phyloP scores from a whole-genome alignment of 2,888 invertebrate species.

The Drosophila greeni region DNA sequence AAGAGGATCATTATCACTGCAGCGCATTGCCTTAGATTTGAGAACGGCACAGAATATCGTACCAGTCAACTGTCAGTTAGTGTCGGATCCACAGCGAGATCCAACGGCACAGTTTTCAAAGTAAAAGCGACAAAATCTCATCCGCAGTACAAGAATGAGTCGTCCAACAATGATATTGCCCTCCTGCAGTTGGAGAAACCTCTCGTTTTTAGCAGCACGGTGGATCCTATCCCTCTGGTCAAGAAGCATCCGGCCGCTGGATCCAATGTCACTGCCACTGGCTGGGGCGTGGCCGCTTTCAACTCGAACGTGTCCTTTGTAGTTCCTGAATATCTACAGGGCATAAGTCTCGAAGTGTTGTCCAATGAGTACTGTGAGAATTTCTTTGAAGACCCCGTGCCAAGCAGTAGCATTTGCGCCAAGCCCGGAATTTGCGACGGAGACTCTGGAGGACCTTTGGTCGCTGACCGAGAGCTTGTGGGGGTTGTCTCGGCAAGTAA shows the following conservation, averaged over 20 bases:
- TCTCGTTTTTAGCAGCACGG: neutral
- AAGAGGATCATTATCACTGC: neutral
- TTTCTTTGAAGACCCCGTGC: neutral
- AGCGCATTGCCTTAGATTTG: neutral
- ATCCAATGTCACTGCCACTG: neutral
- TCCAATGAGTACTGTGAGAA: constrained; percentile 1
- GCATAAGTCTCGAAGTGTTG: neutral
- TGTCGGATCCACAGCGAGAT: constrained; percentile 1
- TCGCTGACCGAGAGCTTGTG: neutral
- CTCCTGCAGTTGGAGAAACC: neutral
- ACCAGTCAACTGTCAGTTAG: neutral
- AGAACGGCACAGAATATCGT: neutral
- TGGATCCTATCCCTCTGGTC: neutral
- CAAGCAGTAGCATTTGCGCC: neutral
- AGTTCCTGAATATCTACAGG: constrained; percentile 1
- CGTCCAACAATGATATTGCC: neutral
- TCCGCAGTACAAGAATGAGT: neutral
- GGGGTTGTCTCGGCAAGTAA: neutral
- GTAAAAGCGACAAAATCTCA: neutral
- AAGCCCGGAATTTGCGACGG: constrained; percentile 3
- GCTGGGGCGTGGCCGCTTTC: neutral
- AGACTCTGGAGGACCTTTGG: neutral
- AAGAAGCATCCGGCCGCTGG: neutral
- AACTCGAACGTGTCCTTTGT: neutral
- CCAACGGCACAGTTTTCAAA: neutral